Percentiles rank a stretch among this genome's conserved stretches.
Evolutionary conservation across 2,797 vertebrate species (phyloP).

Genomic region (Pogonophryne albipinna): DNA sequence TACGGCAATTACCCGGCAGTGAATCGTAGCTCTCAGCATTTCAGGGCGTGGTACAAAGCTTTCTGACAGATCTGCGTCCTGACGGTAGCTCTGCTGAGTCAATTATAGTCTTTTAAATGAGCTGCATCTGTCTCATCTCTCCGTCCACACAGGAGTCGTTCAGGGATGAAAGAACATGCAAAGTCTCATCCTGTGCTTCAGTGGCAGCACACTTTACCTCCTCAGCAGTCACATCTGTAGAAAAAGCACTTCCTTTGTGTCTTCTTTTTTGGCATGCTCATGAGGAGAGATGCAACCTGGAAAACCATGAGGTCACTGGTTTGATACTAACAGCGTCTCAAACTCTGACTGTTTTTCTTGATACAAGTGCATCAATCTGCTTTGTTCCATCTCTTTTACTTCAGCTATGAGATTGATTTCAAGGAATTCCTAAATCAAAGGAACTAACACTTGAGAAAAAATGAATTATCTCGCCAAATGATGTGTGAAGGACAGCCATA

Average conservation of each 20-base stretch:
- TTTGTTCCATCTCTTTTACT: neutral
- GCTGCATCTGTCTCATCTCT: conserved; percentile 62
- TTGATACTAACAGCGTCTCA: conserved; percentile 25
- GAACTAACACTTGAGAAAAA: neutral
- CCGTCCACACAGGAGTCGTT: conserved; percentile 42
- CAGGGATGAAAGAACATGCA: conserved; percentile 64
- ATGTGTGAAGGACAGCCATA: conserved; percentile 12
- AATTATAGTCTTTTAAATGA: conserved; percentile 62
- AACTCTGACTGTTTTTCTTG: neutral
- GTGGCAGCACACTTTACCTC: conserved; percentile 28
- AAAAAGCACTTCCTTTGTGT: conserved; percentile 22
- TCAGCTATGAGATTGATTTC: neutral
- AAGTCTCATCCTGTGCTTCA: conserved; percentile 45
- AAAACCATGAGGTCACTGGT: conserved; percentile 40
- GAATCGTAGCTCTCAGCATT: conserved; percentile 34
- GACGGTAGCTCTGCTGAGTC: conserved; percentile 64
- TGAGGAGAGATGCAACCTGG: conserved; percentile 14
- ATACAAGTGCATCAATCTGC: neutral
- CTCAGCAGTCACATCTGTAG: conserved; percentile 33
- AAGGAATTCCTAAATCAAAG: neutral
- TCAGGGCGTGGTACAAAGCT: conserved; percentile 34
- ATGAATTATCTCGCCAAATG: neutral
- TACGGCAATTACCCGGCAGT: conserved; percentile 32
- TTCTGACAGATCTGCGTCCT: conserved; percentile 36
- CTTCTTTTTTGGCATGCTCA: conserved; percentile 31